Percentiles rank a stretch among this genome's conserved stretches.
phyloP scores from a whole-genome alignment of 2,797 vertebrate species.

The Acipenser transmontanus region DNA sequence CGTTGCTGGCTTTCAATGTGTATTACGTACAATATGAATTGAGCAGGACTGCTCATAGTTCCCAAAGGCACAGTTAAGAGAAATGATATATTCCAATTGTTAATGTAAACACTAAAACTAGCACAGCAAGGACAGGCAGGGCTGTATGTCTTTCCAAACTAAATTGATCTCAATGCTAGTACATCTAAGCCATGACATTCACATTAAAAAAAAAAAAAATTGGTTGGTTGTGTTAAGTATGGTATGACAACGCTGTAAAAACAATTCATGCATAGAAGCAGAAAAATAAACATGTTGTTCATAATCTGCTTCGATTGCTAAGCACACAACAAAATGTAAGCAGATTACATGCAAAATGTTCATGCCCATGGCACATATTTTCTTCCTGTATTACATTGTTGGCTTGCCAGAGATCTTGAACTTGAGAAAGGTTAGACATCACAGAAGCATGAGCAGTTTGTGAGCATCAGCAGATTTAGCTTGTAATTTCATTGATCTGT shows the following conservation, averaged over 20 bases:
- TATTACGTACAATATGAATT: no score
- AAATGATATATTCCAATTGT: no score
- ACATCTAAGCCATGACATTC: not conserved
- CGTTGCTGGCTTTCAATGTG: no score
- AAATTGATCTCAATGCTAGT: not conserved
- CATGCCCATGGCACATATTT: conserved; percentile 3
- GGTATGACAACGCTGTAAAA: not conserved
- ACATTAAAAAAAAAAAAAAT: not conserved
- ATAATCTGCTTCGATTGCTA: not conserved
- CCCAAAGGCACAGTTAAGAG: no score
- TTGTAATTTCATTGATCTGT: conserved; percentile 80
- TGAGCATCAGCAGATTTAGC: conserved; percentile 79
- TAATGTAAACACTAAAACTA: no score
- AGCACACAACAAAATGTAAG: conserved; percentile 1
- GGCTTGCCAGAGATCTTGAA: conserved; percentile 67
- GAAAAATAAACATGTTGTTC: not conserved
- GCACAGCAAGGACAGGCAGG: no score
- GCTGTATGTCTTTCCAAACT: no score
- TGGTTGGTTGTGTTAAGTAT: not conserved
- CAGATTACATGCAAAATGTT: conserved; percentile 1
- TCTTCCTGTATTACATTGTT: conserved; percentile 33
- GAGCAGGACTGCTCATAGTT: no score
- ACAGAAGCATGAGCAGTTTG: conserved; percentile 61
- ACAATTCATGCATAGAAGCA: not conserved
- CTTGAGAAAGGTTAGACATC: conserved; percentile 72